Conservation (phyloP, 2,113 vertebrate genomes). For the Rhineura floridana region DNA sequence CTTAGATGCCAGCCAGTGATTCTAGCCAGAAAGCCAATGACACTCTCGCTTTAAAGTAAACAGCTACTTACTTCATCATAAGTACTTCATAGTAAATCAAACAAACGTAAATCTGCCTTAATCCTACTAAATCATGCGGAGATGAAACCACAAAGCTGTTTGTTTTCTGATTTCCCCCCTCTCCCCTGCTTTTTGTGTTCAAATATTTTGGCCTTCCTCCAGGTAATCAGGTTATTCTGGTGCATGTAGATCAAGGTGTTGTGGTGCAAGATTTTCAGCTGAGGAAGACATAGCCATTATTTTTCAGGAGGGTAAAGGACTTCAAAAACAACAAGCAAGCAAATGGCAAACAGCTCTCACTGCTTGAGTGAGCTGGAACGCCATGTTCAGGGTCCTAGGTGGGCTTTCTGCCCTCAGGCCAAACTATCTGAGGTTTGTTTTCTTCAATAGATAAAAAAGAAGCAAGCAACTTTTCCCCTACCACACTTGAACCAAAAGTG, state of each 20-base stretch:
- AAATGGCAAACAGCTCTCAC: not conserved
- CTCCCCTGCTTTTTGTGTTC: not conserved
- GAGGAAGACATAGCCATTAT: not conserved
- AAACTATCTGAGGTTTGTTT: constrained; percentile 2
- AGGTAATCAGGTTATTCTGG: constrained; percentile 7
- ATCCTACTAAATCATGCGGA: not conserved
- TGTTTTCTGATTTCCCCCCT: not conserved
- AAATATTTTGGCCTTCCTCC: not conserved
- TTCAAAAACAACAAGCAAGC: constrained; percentile 2
- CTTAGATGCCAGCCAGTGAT: not conserved
- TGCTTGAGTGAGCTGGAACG: not conserved
- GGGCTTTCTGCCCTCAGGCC: not conserved
- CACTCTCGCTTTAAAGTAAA: constrained; percentile 4
- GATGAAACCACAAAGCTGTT: not conserved
- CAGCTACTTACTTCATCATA: constrained; percentile 18
- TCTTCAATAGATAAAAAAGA: constrained; percentile 10
- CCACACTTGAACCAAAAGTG: not conserved
- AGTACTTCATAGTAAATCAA: not conserved
- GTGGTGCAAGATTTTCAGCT: not conserved
- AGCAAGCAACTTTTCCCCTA: not conserved
- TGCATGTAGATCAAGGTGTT: not conserved
- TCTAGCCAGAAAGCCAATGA: not conserved
- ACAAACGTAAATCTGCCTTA: constrained; percentile 13
- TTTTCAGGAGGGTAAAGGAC: not conserved
- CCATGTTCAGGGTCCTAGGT: constrained; percentile 8